Evolutionary conservation across 2,888 invertebrate species (phyloP).

Genomic region (Ormyrus pomaceus): DNA sequence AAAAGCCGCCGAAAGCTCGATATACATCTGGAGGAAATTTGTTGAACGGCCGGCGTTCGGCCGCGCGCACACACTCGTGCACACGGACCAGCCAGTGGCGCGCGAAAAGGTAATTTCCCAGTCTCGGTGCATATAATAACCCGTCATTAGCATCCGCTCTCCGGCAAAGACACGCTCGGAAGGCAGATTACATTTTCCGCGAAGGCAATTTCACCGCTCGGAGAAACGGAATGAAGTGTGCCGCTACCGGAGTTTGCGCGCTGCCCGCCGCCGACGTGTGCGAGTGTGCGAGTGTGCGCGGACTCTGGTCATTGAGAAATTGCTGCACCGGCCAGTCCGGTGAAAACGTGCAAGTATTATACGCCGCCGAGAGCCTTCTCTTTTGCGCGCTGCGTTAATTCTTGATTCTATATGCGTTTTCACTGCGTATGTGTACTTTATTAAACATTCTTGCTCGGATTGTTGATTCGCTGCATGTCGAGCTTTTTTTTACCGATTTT

Average conservation of each 20-base stretch:
- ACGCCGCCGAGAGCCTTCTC: background rate
- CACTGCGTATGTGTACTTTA: background rate
- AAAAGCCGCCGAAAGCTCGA: no score
- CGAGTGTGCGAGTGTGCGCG: background rate
- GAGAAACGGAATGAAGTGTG: constrained; percentile 21
- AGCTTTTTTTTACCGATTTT: no score
- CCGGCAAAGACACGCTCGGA: constrained; percentile 28
- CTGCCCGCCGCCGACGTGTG: no score
- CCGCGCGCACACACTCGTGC: background rate
- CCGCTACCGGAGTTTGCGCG: constrained; percentile 29
- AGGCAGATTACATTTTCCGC: constrained; percentile 48
- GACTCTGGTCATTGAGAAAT: constrained; percentile 30
- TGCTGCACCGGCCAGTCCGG: background rate
- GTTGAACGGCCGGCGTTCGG: background rate
- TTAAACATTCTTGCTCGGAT: background rate
- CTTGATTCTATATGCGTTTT: background rate
- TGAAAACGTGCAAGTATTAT: constrained; percentile 11
- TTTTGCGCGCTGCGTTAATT: background rate
- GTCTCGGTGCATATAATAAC: constrained; percentile 23
- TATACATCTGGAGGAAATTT: constrained; percentile 18
- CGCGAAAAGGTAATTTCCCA: constrained; percentile 42
- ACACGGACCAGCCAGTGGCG: background rate
- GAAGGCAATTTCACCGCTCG: constrained; percentile 51
- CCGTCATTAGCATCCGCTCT: constrained; percentile 42
- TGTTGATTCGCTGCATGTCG: background rate